These are phyloP conservation scores for Spinus pinus DNA, from an alignment of 2,797 vertebrate species.

Conservation along the genomic window DNA sequence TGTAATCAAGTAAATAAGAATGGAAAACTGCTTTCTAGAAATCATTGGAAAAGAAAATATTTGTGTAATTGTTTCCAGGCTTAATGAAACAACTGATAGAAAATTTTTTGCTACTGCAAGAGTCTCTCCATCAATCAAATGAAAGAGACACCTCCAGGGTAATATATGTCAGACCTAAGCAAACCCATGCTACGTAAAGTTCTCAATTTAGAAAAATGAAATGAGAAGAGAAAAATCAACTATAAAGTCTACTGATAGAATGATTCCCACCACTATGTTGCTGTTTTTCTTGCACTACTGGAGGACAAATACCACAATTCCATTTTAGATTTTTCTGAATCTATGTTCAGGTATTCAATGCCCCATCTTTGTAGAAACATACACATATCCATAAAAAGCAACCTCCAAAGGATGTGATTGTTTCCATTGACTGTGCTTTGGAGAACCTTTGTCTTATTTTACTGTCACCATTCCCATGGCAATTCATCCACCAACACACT, in stretches of 20 bases:
- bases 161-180: background rate
- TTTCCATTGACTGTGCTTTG: background rate
- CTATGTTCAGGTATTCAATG: background rate
- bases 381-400: background rate
- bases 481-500: no score
- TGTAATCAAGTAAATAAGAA: background rate
- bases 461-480: no score
- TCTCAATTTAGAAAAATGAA: background rate
- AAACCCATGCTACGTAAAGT: background rate
- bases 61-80: background rate
- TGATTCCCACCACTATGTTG: background rate
- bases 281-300: background rate
- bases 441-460: no score
- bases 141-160: background rate
- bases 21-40: background rate
- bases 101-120: background rate
- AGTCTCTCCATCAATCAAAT: background rate
- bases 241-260: background rate
- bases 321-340: background rate
- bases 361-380: background rate
- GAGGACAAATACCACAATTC: background rate
- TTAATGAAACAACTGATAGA: background rate
- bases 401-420: fast-evolving
- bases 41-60: background rate
- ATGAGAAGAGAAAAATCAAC: background rate